Base-by-base conservation (phyloP, 53 echinoderm and acorn worm species). In the Patiria pectinifera region DNA sequence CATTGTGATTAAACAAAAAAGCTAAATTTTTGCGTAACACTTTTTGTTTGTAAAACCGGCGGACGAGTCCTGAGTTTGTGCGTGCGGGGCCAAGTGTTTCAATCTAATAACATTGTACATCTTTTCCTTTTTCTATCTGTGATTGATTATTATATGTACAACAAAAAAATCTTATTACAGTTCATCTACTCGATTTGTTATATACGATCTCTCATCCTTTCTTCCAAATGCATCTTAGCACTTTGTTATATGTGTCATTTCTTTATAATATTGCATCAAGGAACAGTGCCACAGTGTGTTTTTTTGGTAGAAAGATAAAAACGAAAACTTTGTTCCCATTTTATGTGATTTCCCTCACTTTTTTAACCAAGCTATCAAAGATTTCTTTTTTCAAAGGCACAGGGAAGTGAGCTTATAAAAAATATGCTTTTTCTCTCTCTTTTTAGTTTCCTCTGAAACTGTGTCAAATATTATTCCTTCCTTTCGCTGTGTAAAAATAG, bases 71-170 rank as follows among this genome's bases (percentile, higher is more conserved):
- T n/a, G 47, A 75, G 74, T 61, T 24, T 86, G 74, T 72, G 26
- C 59, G 88, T 88, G 88, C 88, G 88, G 88, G 88, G 88, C 88
- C 43, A 88, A 77, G 88, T 76, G 76, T 61, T 88, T 88, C 60
- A 45, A 22, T n/a, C n/a, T 47, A 69, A 21, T 13, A 61, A 69
- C 85, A 85, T 62, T 13, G 18, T 45, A 74, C 24, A 74, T 21
- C 83, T 7, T 24, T 53, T 62, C 62, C n/a, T 21, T 74, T 23
- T 24, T 3, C 2, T 74, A 23, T 24, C 74, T 74, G 74, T 74
- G 74, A 74, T 23, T 74, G 22, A 16, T 2, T 8, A 13, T 59
- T 25, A 62, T 61, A 21, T 66, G 63, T 66, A 47, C 66, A 85
- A 85, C 83, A 83, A 83, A 74, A 74, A n/a, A 18, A 66, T 14